These are phyloP conservation scores for Pangasius mekongensis DNA, from an alignment of 2,797 vertebrate species.

Conservation along the genomic window DNA sequence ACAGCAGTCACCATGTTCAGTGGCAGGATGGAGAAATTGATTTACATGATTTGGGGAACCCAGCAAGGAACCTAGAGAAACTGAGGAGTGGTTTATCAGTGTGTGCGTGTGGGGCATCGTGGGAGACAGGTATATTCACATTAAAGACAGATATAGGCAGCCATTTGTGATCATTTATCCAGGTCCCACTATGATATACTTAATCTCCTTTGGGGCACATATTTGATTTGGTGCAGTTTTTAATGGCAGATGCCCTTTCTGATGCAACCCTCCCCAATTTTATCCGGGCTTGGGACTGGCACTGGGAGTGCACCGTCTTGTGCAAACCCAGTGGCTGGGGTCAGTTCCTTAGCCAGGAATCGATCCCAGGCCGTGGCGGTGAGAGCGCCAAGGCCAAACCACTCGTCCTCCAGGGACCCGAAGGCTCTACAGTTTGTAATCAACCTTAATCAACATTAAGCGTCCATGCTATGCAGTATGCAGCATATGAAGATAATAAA, in stretches of 20 bases:
- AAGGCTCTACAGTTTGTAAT: not conserved
- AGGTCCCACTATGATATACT: not conserved
- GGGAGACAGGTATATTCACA: not conserved
- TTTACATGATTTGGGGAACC: not conserved
- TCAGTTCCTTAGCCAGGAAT: no score
- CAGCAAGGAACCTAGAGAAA: not conserved
- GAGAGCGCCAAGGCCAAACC: no score
- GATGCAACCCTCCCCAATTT: no score
- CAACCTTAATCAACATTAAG: not conserved
- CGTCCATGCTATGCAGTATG: not conserved
- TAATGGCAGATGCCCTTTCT: no score
- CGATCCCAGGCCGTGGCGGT: no score
- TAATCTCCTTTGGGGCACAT: not conserved
- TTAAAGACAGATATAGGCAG: not conserved
- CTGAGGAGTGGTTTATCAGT: not conserved
- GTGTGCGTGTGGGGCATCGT: not conserved
- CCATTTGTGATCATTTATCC: not conserved
- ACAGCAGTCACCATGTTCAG: not conserved
- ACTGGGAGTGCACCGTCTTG: no score
- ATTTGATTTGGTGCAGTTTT: no score
- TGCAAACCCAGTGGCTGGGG: no score
- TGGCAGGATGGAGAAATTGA: not conserved
- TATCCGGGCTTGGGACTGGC: no score
- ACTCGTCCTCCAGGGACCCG: no score
- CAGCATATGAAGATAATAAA: not conserved